Evolutionary conservation across 2,888 invertebrate species (phyloP).

Genomic region (Eupithecia subumbrata): DNA sequence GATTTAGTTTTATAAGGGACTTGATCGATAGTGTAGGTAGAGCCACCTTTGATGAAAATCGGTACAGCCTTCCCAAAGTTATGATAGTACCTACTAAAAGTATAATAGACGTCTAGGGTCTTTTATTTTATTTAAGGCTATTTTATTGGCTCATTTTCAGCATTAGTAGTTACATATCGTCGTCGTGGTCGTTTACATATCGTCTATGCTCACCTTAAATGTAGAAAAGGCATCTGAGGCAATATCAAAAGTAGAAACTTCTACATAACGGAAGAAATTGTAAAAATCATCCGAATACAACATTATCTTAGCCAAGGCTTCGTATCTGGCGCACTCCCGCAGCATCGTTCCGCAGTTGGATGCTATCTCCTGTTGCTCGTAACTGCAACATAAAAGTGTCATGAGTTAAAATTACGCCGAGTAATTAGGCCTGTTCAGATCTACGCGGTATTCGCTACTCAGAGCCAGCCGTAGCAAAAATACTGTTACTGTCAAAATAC

Average conservation of each 20-base stretch:
- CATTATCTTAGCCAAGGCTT: slow-evolving; percentile 99
- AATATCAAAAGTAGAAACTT: slow-evolving; percentile 99
- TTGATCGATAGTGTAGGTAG: background rate
- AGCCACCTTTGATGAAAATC: background rate
- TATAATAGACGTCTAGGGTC: background rate
- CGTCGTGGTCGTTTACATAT: too few species aligned
- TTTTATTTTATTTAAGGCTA: too few species aligned
- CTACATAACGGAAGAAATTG: slow-evolving; percentile 99
- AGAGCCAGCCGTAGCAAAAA: background rate
- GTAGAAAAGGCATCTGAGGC: slow-evolving; percentile 99
- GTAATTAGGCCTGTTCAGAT: background rate
- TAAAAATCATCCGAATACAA: slow-evolving; percentile 99
- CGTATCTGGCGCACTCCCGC: slow-evolving; percentile 98
- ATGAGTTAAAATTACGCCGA: background rate
- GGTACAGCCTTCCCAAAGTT: background rate
- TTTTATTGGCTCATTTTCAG: too few species aligned
- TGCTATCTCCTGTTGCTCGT: slow-evolving; percentile 99
- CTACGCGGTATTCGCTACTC: background rate
- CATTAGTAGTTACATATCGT: too few species aligned
- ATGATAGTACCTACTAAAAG: background rate
- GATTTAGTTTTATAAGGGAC: background rate
- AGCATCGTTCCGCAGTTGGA: slow-evolving; percentile 99
- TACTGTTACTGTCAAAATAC: background rate
- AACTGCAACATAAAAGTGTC: slow-evolving; percentile 84
- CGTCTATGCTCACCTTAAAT: slow-evolving; percentile 91